Evolutionary conservation across 2,113 vertebrate species (phyloP).

Genomic region (Madoqua kirkii): DNA sequence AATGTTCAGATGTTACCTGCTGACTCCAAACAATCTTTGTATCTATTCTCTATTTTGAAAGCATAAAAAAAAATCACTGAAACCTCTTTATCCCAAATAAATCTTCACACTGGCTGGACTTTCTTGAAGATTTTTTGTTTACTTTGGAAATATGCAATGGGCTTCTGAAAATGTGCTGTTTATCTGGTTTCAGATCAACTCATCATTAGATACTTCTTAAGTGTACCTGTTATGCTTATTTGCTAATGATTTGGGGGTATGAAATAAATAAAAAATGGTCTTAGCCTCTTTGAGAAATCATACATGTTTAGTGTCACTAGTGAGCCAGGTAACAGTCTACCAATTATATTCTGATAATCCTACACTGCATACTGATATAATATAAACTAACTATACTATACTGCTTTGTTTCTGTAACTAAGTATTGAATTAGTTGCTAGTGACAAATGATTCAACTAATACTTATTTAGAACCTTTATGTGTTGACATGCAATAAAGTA

Average conservation of each 20-base stretch:
- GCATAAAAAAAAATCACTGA: neutral
- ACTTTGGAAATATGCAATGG: neutral
- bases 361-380: neutral
- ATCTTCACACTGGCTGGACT: neutral
- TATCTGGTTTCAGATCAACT: neutral
- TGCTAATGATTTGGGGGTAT: neutral
- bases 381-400: neutral
- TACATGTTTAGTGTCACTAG: neutral
- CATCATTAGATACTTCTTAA: neutral
- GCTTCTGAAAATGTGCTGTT: neutral
- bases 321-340: neutral
- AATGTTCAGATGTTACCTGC: neutral
- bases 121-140: slow-evolving; percentile 27
- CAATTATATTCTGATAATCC: neutral
- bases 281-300: neutral
- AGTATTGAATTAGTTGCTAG: neutral
- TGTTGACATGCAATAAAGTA: neutral
- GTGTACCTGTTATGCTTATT: neutral
- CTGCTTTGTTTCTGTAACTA: slow-evolving; percentile 16
- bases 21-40: neutral
- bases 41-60: slow-evolving; percentile 33
- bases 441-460: slow-evolving; percentile 4
- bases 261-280: neutral
- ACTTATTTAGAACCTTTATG: neutral
- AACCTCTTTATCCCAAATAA: neutral